Percentiles rank a stretch among this genome's conserved stretches.
Evolutionary conservation across 2,797 vertebrate genomes (phyloP).

Genomic region (Clamator glandarius): DNA sequence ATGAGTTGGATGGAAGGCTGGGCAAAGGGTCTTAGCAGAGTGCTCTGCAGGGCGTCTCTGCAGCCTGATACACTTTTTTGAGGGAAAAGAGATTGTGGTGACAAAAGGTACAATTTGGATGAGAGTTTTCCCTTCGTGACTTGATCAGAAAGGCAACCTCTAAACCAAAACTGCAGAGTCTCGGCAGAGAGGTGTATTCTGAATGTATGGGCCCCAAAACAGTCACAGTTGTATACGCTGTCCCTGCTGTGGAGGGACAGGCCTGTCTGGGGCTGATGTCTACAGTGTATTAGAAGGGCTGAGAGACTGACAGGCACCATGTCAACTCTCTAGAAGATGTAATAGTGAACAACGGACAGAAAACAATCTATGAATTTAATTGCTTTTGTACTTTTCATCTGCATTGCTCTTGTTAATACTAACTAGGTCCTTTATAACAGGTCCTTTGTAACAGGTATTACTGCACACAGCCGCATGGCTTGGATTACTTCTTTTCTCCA

Average conservation of each 20-base stretch:
- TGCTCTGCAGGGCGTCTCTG: not conserved
- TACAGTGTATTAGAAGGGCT: not conserved
- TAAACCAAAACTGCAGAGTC: not conserved
- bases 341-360: not conserved
- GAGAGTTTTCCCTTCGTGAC: not conserved
- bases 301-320: not conserved
- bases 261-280: not conserved
- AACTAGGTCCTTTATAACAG: not conserved
- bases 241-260: not conserved
- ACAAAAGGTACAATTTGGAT: not conserved
- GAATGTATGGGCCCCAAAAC: not conserved
- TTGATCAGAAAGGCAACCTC: not conserved
- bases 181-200: not conserved
- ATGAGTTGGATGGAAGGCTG: not conserved
- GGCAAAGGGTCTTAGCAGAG: not conserved
- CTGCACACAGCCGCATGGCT: rapidly evolving
- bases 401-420: not conserved
- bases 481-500: not conserved
- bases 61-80: not conserved
- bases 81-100: not conserved
- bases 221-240: rapidly evolving
- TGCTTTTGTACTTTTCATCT: not conserved
- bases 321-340: not conserved
- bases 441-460: not conserved
- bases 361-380: not conserved